phyloP scores from a whole-genome alignment of 2,797 vertebrate genomes.

The Mormyrus hasselquistii region DNA sequence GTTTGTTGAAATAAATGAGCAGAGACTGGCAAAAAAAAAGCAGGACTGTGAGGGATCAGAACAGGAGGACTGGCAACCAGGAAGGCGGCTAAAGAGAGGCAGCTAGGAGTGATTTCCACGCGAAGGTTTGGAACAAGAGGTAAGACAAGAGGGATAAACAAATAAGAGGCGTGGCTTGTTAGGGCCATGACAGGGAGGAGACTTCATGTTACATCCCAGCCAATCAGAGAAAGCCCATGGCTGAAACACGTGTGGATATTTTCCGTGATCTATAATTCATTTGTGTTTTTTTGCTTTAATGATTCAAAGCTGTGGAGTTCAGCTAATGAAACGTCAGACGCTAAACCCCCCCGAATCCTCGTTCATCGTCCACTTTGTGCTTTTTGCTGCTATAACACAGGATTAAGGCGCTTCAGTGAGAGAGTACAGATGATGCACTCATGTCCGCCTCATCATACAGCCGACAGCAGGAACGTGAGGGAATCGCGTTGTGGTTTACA shows the following conservation, averaged over 20 bases:
- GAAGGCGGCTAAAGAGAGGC: background rate
- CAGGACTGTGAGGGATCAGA: background rate
- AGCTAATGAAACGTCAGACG: background rate
- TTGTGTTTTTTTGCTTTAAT: background rate
- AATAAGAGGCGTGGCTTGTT: background rate
- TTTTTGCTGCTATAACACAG: background rate
- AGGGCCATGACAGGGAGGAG: background rate
- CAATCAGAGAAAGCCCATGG: background rate
- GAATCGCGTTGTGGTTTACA: background rate
- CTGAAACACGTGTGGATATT: background rate
- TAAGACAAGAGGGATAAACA: background rate
- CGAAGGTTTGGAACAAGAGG: background rate
- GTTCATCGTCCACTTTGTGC: background rate
- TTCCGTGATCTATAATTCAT: background rate
- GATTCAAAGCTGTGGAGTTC: background rate
- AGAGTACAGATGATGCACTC: background rate
- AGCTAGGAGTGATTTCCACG: background rate
- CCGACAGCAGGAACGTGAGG: background rate
- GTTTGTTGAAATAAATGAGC: background rate
- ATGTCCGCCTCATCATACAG: background rate
- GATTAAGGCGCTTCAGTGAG: background rate
- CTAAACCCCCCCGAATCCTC: background rate
- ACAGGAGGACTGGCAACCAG: background rate
- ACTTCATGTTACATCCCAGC: background rate
- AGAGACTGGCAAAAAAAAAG: background rate